Conservation (phyloP, 2,797 vertebrate species). For the Gymnoscopelus braueri region DNA sequence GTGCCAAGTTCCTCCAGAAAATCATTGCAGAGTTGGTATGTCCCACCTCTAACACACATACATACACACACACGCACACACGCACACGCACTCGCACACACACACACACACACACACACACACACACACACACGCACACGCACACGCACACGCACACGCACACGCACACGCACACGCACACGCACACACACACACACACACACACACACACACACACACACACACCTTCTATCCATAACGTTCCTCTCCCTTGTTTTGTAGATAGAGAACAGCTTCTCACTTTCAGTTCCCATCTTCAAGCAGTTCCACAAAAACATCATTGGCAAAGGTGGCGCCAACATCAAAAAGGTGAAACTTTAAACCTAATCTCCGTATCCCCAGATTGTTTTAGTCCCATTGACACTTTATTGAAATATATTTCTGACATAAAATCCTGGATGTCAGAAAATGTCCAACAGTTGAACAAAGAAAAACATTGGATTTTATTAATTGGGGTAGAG, state of each 20-base stretch:
- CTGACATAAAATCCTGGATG: neutral
- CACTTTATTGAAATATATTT: neutral
- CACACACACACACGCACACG: neutral
- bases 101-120: fast-evolving
- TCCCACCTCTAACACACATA: neutral
- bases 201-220: neutral
- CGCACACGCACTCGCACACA: neutral
- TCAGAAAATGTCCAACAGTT: too few relatives aligned
- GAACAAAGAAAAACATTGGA: too few relatives aligned
- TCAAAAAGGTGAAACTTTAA: conserved; percentile 80
- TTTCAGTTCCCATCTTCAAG: conserved; percentile 86
- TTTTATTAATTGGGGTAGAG: too few relatives aligned
- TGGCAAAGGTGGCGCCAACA: conserved; percentile 85
- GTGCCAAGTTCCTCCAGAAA: conserved; percentile 85
- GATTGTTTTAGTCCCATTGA: too few relatives aligned
- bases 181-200: neutral
- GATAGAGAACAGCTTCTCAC: conserved; percentile 86
- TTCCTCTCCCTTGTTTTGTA: conserved; percentile 38
- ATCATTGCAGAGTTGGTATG: conserved; percentile 83
- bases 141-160: neutral
- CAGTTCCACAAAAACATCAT: conserved; percentile 90
- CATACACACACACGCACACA: neutral
- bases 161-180: neutral
- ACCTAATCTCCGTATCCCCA: neutral
- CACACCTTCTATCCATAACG: neutral